Conservation (phyloP, 2,797 vertebrate species). For the Schizothorax lantsangensis region DNA sequence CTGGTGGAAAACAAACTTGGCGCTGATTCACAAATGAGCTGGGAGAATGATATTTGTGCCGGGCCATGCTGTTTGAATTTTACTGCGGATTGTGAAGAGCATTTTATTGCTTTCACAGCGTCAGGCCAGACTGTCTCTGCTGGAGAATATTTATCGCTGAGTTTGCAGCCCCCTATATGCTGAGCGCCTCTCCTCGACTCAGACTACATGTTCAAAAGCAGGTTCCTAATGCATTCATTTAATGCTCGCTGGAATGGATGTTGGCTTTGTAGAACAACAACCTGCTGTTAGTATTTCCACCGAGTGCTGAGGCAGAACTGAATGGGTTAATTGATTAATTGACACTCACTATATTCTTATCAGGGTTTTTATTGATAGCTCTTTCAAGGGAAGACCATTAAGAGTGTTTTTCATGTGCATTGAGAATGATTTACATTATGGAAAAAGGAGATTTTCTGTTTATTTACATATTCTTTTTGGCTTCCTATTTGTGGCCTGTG, state of each 20-base stretch:
- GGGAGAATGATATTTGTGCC: conserved; percentile 50
- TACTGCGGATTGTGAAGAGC: conserved; percentile 32
- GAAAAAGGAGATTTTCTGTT: conserved; percentile 6
- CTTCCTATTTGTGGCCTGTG: conserved; percentile 37
- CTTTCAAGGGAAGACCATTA: background rate
- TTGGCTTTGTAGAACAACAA: conserved; percentile 32
- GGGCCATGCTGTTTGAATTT: conserved; percentile 48
- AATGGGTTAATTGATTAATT: conserved; percentile 51
- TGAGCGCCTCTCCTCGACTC: conserved; percentile 6
- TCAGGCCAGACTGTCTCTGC: conserved; percentile 34
- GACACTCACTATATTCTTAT: conserved; percentile 45
- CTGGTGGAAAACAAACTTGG: conserved; percentile 50
- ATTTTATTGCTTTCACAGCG: conserved; percentile 51
- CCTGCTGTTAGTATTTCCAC: conserved; percentile 1
- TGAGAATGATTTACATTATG: background rate
- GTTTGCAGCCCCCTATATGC: conserved; percentile 22
- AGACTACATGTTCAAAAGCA: conserved; percentile 15
- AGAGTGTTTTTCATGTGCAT: background rate
- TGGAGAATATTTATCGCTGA: conserved; percentile 50
- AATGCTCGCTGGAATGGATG: conserved; percentile 23
- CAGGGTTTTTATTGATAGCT: conserved; percentile 42
- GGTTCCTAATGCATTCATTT: conserved; percentile 31
- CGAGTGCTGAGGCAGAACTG: conserved; percentile 13
- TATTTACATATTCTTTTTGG: conserved; percentile 9
- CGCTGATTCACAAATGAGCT: conserved; percentile 57